Conservation (phyloP, 2,888 invertebrate species). For the Nezara viridula region DNA sequence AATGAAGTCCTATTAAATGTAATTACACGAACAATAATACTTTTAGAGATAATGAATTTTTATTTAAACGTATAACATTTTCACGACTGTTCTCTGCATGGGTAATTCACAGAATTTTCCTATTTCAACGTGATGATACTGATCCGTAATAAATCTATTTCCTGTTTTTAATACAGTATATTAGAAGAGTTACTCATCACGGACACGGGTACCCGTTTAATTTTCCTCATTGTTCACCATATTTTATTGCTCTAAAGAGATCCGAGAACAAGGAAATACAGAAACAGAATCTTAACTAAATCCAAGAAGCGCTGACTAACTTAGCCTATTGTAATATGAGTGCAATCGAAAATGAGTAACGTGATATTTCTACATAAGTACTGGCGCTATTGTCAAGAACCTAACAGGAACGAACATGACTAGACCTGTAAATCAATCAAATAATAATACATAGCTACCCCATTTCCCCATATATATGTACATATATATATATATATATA, state of each 20-base stretch:
- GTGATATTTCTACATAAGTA: neutral
- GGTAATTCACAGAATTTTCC: too few species aligned
- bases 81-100: too few species aligned
- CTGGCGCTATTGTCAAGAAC: neutral
- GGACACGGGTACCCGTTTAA: neutral
- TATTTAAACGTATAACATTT: too few species aligned
- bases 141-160: neutral
- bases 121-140: neutral
- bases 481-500: too few species aligned
- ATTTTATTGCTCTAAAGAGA: neutral
- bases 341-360: slow-evolving; percentile 7
- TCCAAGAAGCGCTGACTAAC: neutral
- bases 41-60: too few species aligned
- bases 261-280: neutral
- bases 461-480: too few species aligned
- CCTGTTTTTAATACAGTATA: neutral
- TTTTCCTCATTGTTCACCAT: neutral
- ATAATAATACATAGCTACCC: too few species aligned
- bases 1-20: too few species aligned
- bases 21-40: too few species aligned
- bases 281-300: neutral
- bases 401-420: neutral
- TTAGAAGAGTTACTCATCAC: neutral
- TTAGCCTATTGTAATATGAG: neutral
- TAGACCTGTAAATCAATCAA: neutral